phyloP scores from a whole-genome alignment of 2,888 invertebrate species.

The Drosophila algonquin region DNA sequence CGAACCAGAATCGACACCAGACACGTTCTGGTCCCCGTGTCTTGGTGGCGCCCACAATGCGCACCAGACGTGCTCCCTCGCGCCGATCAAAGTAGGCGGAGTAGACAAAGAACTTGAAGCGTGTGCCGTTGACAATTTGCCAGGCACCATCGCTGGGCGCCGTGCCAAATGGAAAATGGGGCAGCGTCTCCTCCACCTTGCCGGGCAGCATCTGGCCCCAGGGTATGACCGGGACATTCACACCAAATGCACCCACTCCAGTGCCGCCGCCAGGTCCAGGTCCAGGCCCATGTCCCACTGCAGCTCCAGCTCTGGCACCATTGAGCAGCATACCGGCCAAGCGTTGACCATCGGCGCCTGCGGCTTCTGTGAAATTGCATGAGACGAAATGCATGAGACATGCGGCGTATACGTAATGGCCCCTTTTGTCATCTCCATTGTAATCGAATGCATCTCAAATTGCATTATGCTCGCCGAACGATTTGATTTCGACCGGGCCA shows the following conservation, averaged over 20 bases:
- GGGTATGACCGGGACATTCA: conserved; percentile 81
- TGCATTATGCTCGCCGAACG: conserved; percentile 41
- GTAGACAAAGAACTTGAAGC: conserved; percentile 95
- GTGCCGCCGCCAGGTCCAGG: conserved; percentile 44
- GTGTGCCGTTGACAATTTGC: conserved; percentile 86
- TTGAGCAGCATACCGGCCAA: conserved; percentile 79
- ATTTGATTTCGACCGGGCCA: conserved; percentile 28
- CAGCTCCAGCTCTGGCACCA: conserved; percentile 40
- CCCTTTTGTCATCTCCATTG: conserved; percentile 38
- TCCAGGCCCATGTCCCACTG: not conserved
- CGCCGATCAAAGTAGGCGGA: conserved; percentile 94
- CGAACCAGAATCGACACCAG: conserved; percentile 91
- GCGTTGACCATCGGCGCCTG: conserved; percentile 77
- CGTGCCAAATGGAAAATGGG: conserved; percentile 87
- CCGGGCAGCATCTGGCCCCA: conserved; percentile 83
- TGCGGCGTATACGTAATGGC: conserved; percentile 53
- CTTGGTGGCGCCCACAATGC: conserved; percentile 94
- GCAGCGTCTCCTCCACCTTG: conserved; percentile 85
- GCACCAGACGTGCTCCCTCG: conserved; percentile 87
- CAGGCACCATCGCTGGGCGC: conserved; percentile 90
- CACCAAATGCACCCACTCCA: conserved; percentile 57
- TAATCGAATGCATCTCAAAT: conserved; percentile 42
- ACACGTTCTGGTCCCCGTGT: conserved; percentile 93
- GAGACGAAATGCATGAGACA: conserved; percentile 44
- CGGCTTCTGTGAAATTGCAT: conserved; percentile 69